phyloP scores from a whole-genome alignment of 2,888 invertebrate genomes.

The Papilio elwesi region DNA sequence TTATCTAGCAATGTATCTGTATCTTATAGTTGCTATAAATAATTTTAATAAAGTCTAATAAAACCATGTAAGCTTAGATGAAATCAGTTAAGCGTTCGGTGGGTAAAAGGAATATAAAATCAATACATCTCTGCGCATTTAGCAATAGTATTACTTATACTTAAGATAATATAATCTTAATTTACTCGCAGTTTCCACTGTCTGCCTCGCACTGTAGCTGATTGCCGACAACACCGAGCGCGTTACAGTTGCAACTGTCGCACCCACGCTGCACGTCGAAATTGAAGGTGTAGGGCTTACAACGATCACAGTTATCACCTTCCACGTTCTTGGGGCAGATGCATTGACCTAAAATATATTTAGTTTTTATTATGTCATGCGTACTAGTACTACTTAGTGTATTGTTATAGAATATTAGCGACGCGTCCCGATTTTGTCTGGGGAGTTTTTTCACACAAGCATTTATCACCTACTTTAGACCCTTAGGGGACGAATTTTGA shows the following conservation, averaged over 20 bases:
- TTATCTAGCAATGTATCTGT: background rate
- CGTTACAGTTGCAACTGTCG: constrained; percentile 96
- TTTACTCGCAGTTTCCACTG: constrained; percentile 93
- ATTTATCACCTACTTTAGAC: too few species aligned
- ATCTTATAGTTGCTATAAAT: background rate
- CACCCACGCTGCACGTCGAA: constrained; percentile 98
- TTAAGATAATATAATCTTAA: constrained; percentile 39
- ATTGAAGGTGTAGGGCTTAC: constrained; percentile 94
- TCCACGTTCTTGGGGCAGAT: constrained; percentile 96
- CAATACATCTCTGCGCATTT: background rate
- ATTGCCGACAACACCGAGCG: constrained; percentile 90
- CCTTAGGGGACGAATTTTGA: too few species aligned
- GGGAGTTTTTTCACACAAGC: too few species aligned
- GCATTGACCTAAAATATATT: constrained; percentile 87
- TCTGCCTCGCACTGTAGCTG: constrained; percentile 94
- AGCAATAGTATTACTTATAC: constrained; percentile 9
- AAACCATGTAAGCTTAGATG: background rate
- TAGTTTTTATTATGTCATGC: background rate
- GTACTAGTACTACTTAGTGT: too few species aligned
- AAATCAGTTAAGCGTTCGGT: background rate
- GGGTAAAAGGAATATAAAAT: background rate
- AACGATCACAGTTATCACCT: constrained; percentile 95
- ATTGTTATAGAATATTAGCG: too few species aligned
- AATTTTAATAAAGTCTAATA: too few species aligned
- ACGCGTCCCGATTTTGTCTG: too few species aligned